Conservation (phyloP, 2,113 vertebrate species). For the Syngnathus scovelli region DNA sequence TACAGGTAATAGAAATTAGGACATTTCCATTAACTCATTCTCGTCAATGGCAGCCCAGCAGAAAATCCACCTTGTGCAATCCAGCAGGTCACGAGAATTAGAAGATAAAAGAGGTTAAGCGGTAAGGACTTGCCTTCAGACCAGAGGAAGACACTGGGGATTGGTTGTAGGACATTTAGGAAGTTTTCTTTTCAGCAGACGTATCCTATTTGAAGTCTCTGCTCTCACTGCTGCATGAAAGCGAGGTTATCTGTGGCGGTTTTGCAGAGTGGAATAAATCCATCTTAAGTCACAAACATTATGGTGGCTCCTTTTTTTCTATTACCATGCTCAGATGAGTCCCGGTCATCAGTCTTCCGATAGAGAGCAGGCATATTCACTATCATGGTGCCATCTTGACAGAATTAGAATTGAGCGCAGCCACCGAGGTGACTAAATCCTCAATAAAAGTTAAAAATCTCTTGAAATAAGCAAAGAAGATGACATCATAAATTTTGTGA, state of each 20-base stretch:
- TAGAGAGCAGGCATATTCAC: constrained; percentile 33
- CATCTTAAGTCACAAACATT: constrained; percentile 50
- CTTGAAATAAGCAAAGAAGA: constrained; percentile 11
- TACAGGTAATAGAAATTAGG: too few species aligned
- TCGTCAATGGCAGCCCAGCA: background rate
- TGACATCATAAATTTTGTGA: background rate
- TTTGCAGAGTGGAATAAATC: constrained; percentile 42
- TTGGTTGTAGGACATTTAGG: background rate
- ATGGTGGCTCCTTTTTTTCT: constrained; percentile 31
- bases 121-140: too few species aligned
- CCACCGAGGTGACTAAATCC: constrained; percentile 10
- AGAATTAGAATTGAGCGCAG: constrained; percentile 39
- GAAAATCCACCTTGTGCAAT: background rate
- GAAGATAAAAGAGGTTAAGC: background rate
- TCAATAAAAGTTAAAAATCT: constrained; percentile 8
- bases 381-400: constrained; percentile 31
- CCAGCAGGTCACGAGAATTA: background rate
- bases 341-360: constrained; percentile 33
- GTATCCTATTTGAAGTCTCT: background rate
- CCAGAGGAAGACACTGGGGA: background rate
- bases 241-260: constrained; percentile 8
- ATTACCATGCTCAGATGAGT: constrained; percentile 35
- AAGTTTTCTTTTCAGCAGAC: too few species aligned
- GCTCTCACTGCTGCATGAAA: constrained; percentile 20
- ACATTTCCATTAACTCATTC: too few species aligned